These are phyloP conservation scores for Ibidorhyncha struthersii DNA, from an alignment of 2,113 vertebrate genomes.

Conservation along the genomic window DNA sequence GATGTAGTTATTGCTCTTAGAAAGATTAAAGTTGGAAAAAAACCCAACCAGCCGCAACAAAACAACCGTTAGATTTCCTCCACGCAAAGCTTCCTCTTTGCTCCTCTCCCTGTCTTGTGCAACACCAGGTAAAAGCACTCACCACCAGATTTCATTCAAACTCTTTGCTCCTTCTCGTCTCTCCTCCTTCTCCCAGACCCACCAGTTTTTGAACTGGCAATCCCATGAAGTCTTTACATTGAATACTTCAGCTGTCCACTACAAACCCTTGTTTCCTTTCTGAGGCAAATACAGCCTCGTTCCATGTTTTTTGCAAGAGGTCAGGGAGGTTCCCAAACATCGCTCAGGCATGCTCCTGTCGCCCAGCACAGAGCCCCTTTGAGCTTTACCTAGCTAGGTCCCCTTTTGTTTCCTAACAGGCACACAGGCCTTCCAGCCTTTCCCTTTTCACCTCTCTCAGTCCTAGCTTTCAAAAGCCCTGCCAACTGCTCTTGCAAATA, in stretches of 20 bases:
- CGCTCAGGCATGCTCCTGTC: not conserved
- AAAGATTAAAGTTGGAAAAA: not conserved
- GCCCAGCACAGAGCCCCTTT: not conserved
- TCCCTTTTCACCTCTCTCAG: not conserved
- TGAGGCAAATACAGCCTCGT: not conserved
- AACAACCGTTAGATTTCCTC: not conserved
- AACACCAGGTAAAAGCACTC: not conserved
- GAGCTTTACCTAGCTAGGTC: not conserved
- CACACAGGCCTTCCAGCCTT: not conserved
- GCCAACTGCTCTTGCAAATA: not conserved
- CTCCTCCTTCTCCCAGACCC: not conserved
- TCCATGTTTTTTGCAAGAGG: not conserved
- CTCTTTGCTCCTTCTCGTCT: not conserved
- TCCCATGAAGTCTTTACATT: not conserved
- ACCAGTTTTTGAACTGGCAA: not conserved
- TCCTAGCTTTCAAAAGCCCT: not conserved
- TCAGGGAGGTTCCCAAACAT: slow-evolving; percentile 7
- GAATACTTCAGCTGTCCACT: not conserved
- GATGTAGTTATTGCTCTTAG: not conserved
- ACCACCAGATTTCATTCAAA: not conserved
- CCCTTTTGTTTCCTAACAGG: not conserved
- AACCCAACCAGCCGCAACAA: not conserved
- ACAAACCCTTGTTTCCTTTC: not conserved
- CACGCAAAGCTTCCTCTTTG: not conserved
- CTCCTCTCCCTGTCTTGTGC: not conserved